Percentiles rank a stretch among this genome's conserved stretches.
These are phyloP conservation scores for Hozukius guyotensis DNA, from an alignment of 2,797 vertebrate species.

Conservation along the genomic window DNA sequence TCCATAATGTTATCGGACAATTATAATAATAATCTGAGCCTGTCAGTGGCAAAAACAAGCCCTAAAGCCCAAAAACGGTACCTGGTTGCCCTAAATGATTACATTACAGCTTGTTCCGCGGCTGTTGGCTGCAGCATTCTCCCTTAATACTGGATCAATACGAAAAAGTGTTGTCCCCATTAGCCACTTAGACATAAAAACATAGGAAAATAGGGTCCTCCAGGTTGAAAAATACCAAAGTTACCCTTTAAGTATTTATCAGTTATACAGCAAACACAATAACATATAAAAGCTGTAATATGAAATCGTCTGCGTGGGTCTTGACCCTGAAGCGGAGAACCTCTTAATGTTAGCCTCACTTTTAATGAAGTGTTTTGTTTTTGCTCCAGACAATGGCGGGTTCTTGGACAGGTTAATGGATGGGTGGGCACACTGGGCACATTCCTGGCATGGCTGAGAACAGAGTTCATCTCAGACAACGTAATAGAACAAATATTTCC, in stretches of 20 bases:
- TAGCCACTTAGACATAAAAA: too few relatives aligned
- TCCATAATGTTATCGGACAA: accelerated
- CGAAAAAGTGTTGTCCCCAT: too few relatives aligned
- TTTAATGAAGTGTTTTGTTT: conserved; percentile 63
- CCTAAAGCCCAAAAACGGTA: too few relatives aligned
- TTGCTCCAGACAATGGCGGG: conserved; percentile 77
- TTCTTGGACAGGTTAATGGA: conserved; percentile 81
- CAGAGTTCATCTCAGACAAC: conserved; percentile 83
- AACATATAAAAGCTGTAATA: not conserved
- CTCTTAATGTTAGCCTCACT: not conserved
- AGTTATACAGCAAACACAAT: not conserved
- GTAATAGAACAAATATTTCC: conserved; percentile 88
- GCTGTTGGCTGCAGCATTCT: too few relatives aligned
- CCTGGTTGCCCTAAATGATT: too few relatives aligned
- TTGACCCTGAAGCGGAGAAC: not conserved
- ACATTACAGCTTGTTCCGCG: too few relatives aligned
- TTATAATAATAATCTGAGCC: too few relatives aligned
- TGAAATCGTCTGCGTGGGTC: not conserved
- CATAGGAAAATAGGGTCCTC: too few relatives aligned
- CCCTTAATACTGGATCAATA: too few relatives aligned
- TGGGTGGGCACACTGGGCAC: conserved; percentile 82
- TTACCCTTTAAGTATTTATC: not conserved
- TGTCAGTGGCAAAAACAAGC: too few relatives aligned
- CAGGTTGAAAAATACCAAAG: too few relatives aligned
- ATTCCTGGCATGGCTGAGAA: conserved; percentile 87